Evolutionary conservation across 1,140 invertebrate species (phyloP), one percentile per base, ranked within the genome.

Genomic region (Drosophila persimilis): DNA sequence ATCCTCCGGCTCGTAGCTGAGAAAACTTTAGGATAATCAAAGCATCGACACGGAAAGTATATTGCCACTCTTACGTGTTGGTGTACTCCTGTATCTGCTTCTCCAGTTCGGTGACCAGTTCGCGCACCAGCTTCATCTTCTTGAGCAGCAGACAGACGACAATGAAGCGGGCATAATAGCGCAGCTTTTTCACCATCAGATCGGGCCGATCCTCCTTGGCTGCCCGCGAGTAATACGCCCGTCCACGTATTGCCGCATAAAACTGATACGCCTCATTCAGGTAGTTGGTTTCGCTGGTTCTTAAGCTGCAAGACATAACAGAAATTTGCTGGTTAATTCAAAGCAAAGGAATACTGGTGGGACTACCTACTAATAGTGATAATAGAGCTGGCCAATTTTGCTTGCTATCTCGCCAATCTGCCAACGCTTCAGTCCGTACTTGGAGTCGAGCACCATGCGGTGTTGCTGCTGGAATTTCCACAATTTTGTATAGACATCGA

Each of bases 391-490:
- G 69, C 98, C 98, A 92, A 99, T 99, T 94, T 99, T 99, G 9
- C 97, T 99, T 11, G 98, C 98, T 70, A 99, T 98, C 93, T 99
- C 98, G 52, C 98, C 98, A 81, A 99, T 99, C 93, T 99, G 98
- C 98, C 98, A 99, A 74, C 98, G 92, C 88, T 99, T 99, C 71
- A 99, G 92, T 17, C 97, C 97, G 92, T 99, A 99, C 92, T 98
- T 98, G 70, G 94, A 95, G 92, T 99, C 98, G 57, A 99, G 93
- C 72, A 98, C 94, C 92, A 94, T 95, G 92, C 98, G 95, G 93
- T 99, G 97, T 92, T 99, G 97, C 91, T 99, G 98, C 92, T 99
- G 98, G 92, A 98, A 99, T 92, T 99, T 99, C 98, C 98, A 99
- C 47, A 99, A 93, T 93, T 98, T 98, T 31, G 98, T 99, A 93